Conservation (phyloP, 2,888 invertebrate species). For the Uloborus plumipes region DNA sequence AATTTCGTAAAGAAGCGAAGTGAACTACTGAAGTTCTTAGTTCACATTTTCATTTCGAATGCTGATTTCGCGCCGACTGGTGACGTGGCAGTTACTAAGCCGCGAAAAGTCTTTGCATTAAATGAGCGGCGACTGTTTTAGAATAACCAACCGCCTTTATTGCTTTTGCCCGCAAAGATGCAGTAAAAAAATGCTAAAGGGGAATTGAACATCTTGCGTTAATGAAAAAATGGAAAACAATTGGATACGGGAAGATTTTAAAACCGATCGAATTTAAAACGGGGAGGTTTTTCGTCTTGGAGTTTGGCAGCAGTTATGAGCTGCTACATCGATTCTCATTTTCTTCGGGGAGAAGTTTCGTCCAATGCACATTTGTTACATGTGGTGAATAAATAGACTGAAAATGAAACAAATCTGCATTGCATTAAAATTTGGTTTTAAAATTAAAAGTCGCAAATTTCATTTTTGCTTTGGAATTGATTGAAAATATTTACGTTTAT, state of each 20-base stretch:
- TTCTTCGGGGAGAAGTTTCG: not conserved
- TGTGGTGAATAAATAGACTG: slow-evolving; percentile 41
- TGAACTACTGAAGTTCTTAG: slow-evolving; percentile 9
- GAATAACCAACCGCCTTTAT: slow-evolving; percentile 21
- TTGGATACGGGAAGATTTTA: slow-evolving; percentile 9
- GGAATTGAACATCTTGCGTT: slow-evolving; percentile 27
- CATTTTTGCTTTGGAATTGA: too few relatives aligned
- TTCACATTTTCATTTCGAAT: slow-evolving; percentile 43
- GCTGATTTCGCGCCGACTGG: slow-evolving; percentile 24
- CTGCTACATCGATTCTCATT: slow-evolving; percentile 32
- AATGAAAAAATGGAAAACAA: slow-evolving; percentile 35
- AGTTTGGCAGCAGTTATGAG: slow-evolving; percentile 39
- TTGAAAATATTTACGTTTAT: too few relatives aligned
- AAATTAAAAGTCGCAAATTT: too few relatives aligned
- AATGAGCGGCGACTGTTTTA: slow-evolving; percentile 27
- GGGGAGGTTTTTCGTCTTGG: slow-evolving; percentile 9
- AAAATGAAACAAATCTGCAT: slow-evolving; percentile 77
- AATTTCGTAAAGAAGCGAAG: slow-evolving; percentile 3
- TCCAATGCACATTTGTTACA: slow-evolving; percentile 12
- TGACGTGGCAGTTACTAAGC: slow-evolving; percentile 33
- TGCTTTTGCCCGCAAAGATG: slow-evolving; percentile 1
- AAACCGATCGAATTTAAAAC: slow-evolving; percentile 43
- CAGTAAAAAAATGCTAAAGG: slow-evolving; percentile 14
- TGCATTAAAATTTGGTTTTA: slow-evolving; percentile 65
- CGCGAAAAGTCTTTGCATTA: slow-evolving; percentile 41